Evolutionary conservation across 2,797 vertebrate genomes (phyloP).

Genomic region (Myoxocephalus aenaeus): DNA sequence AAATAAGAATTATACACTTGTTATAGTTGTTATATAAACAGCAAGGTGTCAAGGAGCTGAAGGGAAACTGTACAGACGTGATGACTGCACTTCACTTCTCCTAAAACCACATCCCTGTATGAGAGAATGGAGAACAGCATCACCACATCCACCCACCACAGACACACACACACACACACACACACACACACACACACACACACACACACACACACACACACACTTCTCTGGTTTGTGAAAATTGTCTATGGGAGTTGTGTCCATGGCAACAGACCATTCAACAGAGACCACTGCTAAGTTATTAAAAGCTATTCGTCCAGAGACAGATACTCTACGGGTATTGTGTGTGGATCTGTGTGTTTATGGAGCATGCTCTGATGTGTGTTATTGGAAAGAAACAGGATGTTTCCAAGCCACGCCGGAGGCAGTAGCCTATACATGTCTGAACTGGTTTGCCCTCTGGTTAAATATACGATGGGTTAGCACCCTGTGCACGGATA

Average conservation of each 20-base stretch:
- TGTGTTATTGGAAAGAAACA: conserved; percentile 69
- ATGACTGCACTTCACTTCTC: conserved; percentile 27
- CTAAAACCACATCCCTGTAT: conserved; percentile 46
- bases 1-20: conserved; percentile 27
- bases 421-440: conserved; percentile 41
- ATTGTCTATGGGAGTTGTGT: conserved; percentile 62
- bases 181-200: neutral
- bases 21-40: conserved; percentile 49
- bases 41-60: conserved; percentile 16
- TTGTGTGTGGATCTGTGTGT: conserved; percentile 57
- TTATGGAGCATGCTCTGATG: conserved; percentile 41
- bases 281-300: conserved; percentile 66
- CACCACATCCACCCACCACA: conserved; percentile 39
- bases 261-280: conserved; percentile 79
- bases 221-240: conserved; percentile 43
- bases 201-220: conserved; percentile 29
- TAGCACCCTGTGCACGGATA: conserved; percentile 5
- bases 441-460: conserved; percentile 60
- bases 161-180: neutral
- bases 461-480: conserved; percentile 45
- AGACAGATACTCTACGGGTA: conserved; percentile 50
- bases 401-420: conserved; percentile 51
- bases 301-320: conserved; percentile 72
- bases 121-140: conserved; percentile 45
- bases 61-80: conserved; percentile 20